Conservation (phyloP, 2,888 invertebrate species). For the Coleophora flavipennella region DNA sequence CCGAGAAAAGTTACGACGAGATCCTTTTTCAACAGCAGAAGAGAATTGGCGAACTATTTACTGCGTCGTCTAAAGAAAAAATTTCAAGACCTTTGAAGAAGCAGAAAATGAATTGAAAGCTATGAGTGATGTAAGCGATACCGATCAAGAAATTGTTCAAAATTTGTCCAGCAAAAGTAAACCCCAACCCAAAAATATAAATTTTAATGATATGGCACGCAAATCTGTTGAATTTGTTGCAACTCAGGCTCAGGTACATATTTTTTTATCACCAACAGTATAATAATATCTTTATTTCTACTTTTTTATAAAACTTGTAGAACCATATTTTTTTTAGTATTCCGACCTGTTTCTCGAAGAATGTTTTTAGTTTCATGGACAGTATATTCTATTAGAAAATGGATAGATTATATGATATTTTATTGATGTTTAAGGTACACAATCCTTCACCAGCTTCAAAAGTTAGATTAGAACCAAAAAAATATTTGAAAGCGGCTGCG, state of each 20-base stretch:
- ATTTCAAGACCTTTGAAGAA: constrained; percentile 2
- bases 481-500: background rate
- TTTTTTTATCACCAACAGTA: too few relatives aligned
- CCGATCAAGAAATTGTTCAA: constrained; percentile 1
- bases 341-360: too few relatives aligned
- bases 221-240: background rate
- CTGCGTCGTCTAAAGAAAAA: constrained; percentile 4
- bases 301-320: too few relatives aligned
- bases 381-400: too few relatives aligned
- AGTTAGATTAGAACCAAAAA: constrained; percentile 1
- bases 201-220: background rate
- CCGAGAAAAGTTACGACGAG: constrained; percentile 4
- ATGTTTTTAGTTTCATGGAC: too few relatives aligned
- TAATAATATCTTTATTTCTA: too few relatives aligned
- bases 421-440: constrained; percentile 1
- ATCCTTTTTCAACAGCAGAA: constrained; percentile 5
- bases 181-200: background rate
- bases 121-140: constrained; percentile 3
- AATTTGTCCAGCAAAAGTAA: background rate
- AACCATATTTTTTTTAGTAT: too few relatives aligned
- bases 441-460: constrained; percentile 3
- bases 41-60: constrained; percentile 3
- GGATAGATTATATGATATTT: background rate
- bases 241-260: too few relatives aligned
- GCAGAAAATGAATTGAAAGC: background rate